These are phyloP conservation scores for Tachystola acroxantha DNA, from an alignment of 2,888 invertebrate genomes.

Conservation along the genomic window DNA sequence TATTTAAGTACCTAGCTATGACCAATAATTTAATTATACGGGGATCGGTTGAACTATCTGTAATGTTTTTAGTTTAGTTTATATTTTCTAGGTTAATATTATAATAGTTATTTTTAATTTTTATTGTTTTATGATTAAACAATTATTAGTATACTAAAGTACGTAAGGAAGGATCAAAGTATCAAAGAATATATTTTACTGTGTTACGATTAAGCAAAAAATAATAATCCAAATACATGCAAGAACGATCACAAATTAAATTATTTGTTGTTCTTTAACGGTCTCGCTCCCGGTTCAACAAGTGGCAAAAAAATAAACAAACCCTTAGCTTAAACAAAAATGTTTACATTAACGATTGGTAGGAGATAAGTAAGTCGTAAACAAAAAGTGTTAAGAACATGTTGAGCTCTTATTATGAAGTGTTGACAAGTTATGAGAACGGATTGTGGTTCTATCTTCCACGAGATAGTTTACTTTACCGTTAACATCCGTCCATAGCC, in stretches of 20 bases:
- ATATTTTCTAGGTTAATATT: too few relatives aligned
- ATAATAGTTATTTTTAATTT: too few relatives aligned
- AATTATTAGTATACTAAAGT: too few relatives aligned
- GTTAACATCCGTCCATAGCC: too few relatives aligned
- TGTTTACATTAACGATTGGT: slow-evolving; percentile 45
- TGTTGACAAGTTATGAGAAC: slow-evolving; percentile 47
- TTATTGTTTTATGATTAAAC: too few relatives aligned
- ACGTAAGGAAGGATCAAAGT: too few relatives aligned
- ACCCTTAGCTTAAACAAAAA: slow-evolving; percentile 9
- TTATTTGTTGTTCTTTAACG: slow-evolving; percentile 46
- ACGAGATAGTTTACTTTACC: not conserved
- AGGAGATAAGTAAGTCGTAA: slow-evolving; percentile 42
- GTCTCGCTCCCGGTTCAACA: slow-evolving; percentile 41
- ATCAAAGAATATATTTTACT: too few relatives aligned
- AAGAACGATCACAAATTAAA: slow-evolving; percentile 34
- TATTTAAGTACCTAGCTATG: too few relatives aligned
- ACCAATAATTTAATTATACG: too few relatives aligned
- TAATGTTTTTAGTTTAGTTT: too few relatives aligned
- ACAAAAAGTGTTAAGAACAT: slow-evolving; percentile 36
- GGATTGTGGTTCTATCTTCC: slow-evolving; percentile 16
- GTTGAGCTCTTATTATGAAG: slow-evolving; percentile 38
- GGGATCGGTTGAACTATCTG: too few relatives aligned
- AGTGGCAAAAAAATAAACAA: slow-evolving; percentile 58
- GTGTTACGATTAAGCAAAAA: slow-evolving; percentile 3
- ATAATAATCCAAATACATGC: slow-evolving; percentile 12